Conservation (phyloP, 2,797 vertebrate genomes). For the Epinephelus coioides region DNA sequence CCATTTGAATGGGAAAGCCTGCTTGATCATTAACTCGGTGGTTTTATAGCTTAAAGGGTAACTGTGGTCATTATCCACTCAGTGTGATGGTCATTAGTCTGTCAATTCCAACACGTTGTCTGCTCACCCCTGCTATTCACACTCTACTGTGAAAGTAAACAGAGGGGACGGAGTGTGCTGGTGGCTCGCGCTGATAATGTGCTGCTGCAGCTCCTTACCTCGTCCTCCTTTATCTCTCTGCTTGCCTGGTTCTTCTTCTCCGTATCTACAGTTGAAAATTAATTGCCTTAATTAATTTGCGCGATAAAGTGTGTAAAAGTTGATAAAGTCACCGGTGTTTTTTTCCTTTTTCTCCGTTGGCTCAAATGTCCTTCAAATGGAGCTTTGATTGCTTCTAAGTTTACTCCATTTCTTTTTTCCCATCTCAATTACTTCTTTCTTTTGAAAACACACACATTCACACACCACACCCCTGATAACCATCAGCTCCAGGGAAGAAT, state of each 20-base stretch:
- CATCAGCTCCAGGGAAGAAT: slow-evolving; percentile 75
- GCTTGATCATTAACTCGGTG: slow-evolving; percentile 41
- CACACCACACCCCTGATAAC: slow-evolving; percentile 70
- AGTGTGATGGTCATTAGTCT: slow-evolving; percentile 74
- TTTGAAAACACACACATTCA: slow-evolving; percentile 38
- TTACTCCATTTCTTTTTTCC: slow-evolving; percentile 32
- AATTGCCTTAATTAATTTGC: neutral
- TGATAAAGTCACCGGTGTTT: neutral
- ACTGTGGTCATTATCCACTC: slow-evolving; percentile 70
- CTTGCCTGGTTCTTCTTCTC: neutral
- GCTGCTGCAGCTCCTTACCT: slow-evolving; percentile 9
- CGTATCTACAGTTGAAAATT: neutral
- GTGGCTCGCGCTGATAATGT: slow-evolving; percentile 26
- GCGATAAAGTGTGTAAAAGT: neutral
- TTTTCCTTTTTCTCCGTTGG: neutral
- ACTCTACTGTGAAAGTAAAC: slow-evolving; percentile 71
- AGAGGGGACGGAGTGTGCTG: slow-evolving; percentile 26
- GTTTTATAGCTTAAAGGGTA: slow-evolving; percentile 64
- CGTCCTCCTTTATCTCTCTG: neutral
- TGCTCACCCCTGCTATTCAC: slow-evolving; percentile 66
- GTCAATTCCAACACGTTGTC: slow-evolving; percentile 69
- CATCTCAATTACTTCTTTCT: slow-evolving; percentile 46
- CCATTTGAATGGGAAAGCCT: slow-evolving; percentile 34
- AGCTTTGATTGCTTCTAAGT: slow-evolving; percentile 13
- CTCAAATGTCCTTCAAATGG: slow-evolving; percentile 9